Percentiles rank a stretch among this genome's conserved stretches.
Conservation (phyloP, 2,888 invertebrate genomes). For the Cremastinae sp. region DNA sequence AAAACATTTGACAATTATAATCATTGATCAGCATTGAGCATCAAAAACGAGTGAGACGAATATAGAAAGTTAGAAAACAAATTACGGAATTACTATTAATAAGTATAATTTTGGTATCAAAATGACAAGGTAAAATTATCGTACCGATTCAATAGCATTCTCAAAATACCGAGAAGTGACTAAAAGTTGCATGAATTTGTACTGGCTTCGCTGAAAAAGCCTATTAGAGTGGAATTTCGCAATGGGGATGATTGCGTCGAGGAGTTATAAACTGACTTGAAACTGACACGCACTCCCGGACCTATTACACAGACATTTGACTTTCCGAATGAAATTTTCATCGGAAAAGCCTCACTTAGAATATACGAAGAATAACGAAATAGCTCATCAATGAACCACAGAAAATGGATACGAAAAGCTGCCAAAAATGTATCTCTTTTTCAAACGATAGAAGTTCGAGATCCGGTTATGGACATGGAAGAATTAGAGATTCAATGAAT, state of each 20-base stretch:
- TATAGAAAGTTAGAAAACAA: background rate
- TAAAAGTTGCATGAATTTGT: slow-evolving; percentile 61
- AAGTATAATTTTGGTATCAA: slow-evolving; percentile 28
- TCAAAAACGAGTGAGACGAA: background rate
- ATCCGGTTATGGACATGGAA: too few species aligned
- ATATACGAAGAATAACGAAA: background rate
- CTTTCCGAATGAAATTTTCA: too few species aligned
- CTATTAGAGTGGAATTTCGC: slow-evolving; percentile 69
- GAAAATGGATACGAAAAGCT: too few species aligned
- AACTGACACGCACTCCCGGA: background rate
- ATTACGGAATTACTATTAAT: slow-evolving; percentile 15
- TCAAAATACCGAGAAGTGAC: slow-evolving; percentile 23
- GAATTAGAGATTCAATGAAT: too few species aligned
- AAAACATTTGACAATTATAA: too few species aligned
- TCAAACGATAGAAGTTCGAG: too few species aligned
- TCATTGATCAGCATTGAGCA: background rate
- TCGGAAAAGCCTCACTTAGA: background rate
- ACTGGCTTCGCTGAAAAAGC: slow-evolving; percentile 67
- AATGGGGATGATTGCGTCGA: slow-evolving; percentile 58
- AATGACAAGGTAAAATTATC: slow-evolving; percentile 10
- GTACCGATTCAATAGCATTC: slow-evolving; percentile 13
- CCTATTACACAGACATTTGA: background rate
- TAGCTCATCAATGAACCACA: background rate
- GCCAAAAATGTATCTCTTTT: too few species aligned
- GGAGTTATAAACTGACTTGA: slow-evolving; percentile 10